Evolutionary conservation across 2,113 vertebrate species (phyloP), one percentile per base, ranked within the genome.

Genomic region (Notarius lentiginosus): DNA sequence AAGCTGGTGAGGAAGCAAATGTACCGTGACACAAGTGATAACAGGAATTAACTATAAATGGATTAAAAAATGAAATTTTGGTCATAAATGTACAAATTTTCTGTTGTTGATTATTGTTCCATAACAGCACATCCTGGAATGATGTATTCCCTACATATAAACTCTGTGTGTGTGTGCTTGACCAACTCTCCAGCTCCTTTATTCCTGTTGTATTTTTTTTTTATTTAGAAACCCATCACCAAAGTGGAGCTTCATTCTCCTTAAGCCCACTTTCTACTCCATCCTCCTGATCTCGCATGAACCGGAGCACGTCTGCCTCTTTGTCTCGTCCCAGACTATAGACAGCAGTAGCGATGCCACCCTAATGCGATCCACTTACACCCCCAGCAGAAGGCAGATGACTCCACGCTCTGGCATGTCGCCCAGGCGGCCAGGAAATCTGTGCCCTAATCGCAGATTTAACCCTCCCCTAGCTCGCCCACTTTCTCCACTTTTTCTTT

Each of bases 321-420:
- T 86, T 82, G 79, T 87, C 80, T 82, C 15, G 66, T 68, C 85
- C 24, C 20, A 18, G 53, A 73, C 27, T 41, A 41, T 24, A 68
- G 86, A 61, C 68, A 75, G 80, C 68, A 70, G 77, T 72, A 56
- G 60, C 24, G 30, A 60, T 83, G 61, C 63, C 63, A 72, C 79
- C 85, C 85, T 72, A 82, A 70, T 70, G 66, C 55, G 73, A 86
- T 79, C 84, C 84, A 86, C 84, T 86, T 82, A 76, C 86, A 82
- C 79, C 79, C 86, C 86, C 86, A 87, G 79, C 66, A 87, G 86
- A 87, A 87, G 86, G 80, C 86, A 75, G 86, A 75, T 87, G 68
- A 81, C 68, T 87, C 86, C n/a, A 73, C 30, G 24, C n/a, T 11
- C 79, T 87, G 79, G 85, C 85, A 82, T 73, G 51, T 76, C 15